Base-by-base conservation (phyloP, 2,113 vertebrate species). In the Syngnathoides biaculeatus region DNA sequence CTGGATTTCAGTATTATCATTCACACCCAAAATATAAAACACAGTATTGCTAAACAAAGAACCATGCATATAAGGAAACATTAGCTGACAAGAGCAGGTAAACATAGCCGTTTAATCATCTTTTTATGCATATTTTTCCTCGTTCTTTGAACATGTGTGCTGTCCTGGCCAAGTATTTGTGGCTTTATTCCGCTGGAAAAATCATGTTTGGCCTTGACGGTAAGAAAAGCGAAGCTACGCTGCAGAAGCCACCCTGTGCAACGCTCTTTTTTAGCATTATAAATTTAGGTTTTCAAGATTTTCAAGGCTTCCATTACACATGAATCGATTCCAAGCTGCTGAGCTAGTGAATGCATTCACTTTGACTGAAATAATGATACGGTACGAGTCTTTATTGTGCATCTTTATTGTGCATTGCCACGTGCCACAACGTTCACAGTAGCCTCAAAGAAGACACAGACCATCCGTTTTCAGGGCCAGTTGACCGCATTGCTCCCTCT, bases 381-480 rank as follows among this genome's bases (percentile, higher is more conserved):
- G 26, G 27, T 57, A 57, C 6, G 8, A n/a, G 48, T 52, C 20
- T 55, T 55, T 26, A 55, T 26, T 14, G 52, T 26, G 55, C 26
- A 45, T 79, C 80, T 63, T 70, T 58, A 73, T 30, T 64, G 35
- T 55, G 42, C 24, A 12, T 48, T 59, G 35, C 42, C 57, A 81
- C 78, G 70, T 81, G 73, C 79, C 58, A 66, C 60, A 65, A 72
- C 38, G 50, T 68, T 59, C 73, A 71, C 71, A 64, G 87, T 74
- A 79, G 64, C 72, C 69, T 71, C 74, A 85, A 83, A 83, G 80
- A 62, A 73, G 69, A 79, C 68, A 59, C n/a, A 66, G 62, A 64
- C 40, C 53, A 86, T 73, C 45, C 67, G 67, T 85, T 87, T 88
- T 86, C 69, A 64, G 72, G 68, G 78, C 74, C 66, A 22, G 4